These are phyloP conservation scores for Drosophila paramelanica DNA, from an alignment of 2,888 invertebrate species.

Conservation along the genomic window DNA sequence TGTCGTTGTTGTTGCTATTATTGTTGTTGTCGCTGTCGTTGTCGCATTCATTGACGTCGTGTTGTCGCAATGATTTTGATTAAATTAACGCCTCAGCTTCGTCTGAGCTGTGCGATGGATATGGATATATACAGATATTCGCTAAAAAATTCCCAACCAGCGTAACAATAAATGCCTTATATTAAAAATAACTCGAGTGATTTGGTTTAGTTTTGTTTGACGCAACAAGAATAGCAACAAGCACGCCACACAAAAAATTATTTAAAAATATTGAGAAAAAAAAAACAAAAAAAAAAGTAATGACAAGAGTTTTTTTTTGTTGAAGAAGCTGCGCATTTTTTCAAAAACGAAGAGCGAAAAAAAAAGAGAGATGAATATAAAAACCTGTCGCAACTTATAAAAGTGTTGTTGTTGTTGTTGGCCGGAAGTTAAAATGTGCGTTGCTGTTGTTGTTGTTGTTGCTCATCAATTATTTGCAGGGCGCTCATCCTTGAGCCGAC, in stretches of 20 bases:
- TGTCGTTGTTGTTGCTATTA: conserved; percentile 13
- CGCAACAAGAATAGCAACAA: conserved; percentile 40
- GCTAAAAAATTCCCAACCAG: conserved; percentile 28
- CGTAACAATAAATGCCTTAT: conserved; percentile 39
- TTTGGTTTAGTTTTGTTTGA: conserved; percentile 65
- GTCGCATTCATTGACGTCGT: conserved; percentile 56
- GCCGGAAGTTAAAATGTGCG: conserved; percentile 42
- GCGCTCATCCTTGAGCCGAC: conserved; percentile 42
- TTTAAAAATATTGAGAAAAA: conserved; percentile 19
- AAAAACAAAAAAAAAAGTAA: conserved; percentile 22
- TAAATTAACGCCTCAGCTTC: conserved; percentile 70
- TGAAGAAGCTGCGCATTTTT: conserved; percentile 39
- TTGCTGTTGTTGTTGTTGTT: conserved; percentile 12
- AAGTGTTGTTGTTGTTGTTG: conserved; percentile 17
- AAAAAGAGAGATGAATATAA: conserved; percentile 3
- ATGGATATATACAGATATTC: conserved; percentile 34
- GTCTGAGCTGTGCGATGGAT: conserved; percentile 41
- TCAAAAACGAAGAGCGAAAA: background rate
- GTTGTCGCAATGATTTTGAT: conserved; percentile 75
- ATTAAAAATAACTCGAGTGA: conserved; percentile 55
- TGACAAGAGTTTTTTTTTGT: conserved; percentile 43
- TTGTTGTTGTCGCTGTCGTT: conserved; percentile 34
- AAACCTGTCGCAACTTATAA: conserved; percentile 40
- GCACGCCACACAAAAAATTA: conserved; percentile 8
- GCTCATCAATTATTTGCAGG: conserved; percentile 19